phyloP scores from a whole-genome alignment of 35 echinoderm and acorn worm species.

The Chiridota heheva region DNA sequence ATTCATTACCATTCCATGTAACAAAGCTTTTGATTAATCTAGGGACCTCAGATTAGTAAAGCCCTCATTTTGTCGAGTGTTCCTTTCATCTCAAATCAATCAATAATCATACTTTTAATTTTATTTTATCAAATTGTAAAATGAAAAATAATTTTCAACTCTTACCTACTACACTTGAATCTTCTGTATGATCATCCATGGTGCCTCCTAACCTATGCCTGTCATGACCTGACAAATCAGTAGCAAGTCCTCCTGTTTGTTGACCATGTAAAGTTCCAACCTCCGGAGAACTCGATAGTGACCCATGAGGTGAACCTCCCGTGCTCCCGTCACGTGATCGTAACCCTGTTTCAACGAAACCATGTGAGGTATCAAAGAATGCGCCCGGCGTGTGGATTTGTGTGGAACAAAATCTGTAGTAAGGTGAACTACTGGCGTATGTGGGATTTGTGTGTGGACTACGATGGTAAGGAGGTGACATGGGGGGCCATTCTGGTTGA shows the following conservation, averaged over 20 bases:
- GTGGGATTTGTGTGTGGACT: conserved; percentile 29
- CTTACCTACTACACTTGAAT: conserved; percentile 21
- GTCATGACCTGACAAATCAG: conserved; percentile 5
- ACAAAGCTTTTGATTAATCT: too few relatives aligned
- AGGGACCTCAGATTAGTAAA: too few relatives aligned
- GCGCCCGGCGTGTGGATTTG: conserved; percentile 35
- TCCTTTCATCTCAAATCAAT: too few relatives aligned
- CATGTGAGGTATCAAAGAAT: conserved; percentile 29
- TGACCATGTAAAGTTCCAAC: conserved; percentile 25
- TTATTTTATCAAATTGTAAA: too few relatives aligned
- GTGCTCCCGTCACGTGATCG: conserved; percentile 27
- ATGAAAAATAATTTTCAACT: too few relatives aligned
- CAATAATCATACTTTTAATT: too few relatives aligned
- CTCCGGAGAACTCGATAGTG: conserved; percentile 35
- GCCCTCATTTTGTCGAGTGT: too few relatives aligned
- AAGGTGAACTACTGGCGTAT: conserved; percentile 16
- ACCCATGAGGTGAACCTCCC: conserved; percentile 29
- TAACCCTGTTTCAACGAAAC: conserved; percentile 24
- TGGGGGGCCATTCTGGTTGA: conserved; percentile 40
- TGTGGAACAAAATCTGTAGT: conserved; percentile 42
- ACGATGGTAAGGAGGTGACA: conserved; percentile 30
- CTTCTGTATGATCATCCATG: conserved; percentile 30
- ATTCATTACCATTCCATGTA: too few relatives aligned
- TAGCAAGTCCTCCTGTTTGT: conserved; percentile 3
- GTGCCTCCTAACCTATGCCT: conserved; percentile 29